phyloP scores from a whole-genome alignment of 2,113 vertebrate species.

The Sinosuthora webbiana region DNA sequence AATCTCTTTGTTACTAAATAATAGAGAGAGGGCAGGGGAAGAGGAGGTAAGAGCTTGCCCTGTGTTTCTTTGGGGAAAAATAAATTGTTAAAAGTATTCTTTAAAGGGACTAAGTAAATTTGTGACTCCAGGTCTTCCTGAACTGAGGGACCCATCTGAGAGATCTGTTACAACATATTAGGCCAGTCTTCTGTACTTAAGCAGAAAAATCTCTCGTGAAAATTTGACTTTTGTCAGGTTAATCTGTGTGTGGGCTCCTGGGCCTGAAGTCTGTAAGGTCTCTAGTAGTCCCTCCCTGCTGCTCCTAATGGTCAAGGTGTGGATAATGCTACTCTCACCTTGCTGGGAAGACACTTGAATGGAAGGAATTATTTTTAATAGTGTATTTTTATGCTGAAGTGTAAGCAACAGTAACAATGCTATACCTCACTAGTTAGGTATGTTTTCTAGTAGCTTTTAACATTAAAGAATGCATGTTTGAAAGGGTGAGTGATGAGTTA shows the following conservation, averaged over 20 bases:
- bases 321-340: neutral
- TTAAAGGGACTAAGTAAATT: neutral
- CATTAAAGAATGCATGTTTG: neutral
- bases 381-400: conserved; percentile 42
- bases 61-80: neutral
- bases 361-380: neutral
- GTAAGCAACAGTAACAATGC: neutral
- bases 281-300: neutral
- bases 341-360: neutral
- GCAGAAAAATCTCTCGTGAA: neutral
- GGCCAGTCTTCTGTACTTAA: neutral
- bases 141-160: neutral
- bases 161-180: neutral
- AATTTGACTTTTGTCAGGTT: neutral
- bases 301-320: neutral
- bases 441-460: neutral
- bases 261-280: neutral
- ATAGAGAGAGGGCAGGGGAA: too few species aligned
- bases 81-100: neutral
- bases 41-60: neutral
- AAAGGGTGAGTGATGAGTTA: neutral
- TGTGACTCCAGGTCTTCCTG: neutral
- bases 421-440: neutral
- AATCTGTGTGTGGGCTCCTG: neutral
- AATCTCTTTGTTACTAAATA: neutral